Evolutionary conservation across 2,888 invertebrate species (phyloP).

Genomic region (Noctua comes): DNA sequence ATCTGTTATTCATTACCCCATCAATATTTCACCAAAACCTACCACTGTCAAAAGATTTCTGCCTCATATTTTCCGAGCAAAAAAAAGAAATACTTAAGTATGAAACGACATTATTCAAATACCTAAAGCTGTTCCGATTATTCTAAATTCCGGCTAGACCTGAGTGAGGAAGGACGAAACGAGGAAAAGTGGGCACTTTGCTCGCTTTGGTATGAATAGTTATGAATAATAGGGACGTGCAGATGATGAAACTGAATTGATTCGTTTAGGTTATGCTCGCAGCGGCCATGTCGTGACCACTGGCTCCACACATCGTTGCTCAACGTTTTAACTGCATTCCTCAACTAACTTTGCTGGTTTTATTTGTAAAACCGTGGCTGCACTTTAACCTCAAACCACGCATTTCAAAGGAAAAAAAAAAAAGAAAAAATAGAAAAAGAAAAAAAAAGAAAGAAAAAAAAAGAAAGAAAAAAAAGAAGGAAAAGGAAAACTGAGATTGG

Average conservation of each 20-base stretch:
- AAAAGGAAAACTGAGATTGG: neutral
- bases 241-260: conserved; percentile 51
- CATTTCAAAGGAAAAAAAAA: neutral
- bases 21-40: neutral
- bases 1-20: neutral
- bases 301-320: conserved; percentile 3
- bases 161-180: conserved; percentile 17
- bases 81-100: neutral
- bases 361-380: neutral
- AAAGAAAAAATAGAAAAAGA: no score
- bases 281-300: neutral
- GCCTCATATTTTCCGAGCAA: neutral
- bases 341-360: neutral
- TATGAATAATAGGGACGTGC: conserved; percentile 55
- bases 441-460: no score
- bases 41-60: neutral
- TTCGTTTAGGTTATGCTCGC: conserved; percentile 13
- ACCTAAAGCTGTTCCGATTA: conserved; percentile 31
- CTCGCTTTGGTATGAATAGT: conserved; percentile 46
- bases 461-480: no score
- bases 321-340: neutral
- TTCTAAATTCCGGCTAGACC: conserved; percentile 41
- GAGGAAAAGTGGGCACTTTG: conserved; percentile 47
- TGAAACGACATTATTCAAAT: conserved; percentile 40
- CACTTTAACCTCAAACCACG: neutral